Percentiles rank a stretch among this genome's conserved stretches.
Evolutionary conservation across 2,113 vertebrate species (phyloP).

Genomic region (Dicerorhinus sumatrensis): DNA sequence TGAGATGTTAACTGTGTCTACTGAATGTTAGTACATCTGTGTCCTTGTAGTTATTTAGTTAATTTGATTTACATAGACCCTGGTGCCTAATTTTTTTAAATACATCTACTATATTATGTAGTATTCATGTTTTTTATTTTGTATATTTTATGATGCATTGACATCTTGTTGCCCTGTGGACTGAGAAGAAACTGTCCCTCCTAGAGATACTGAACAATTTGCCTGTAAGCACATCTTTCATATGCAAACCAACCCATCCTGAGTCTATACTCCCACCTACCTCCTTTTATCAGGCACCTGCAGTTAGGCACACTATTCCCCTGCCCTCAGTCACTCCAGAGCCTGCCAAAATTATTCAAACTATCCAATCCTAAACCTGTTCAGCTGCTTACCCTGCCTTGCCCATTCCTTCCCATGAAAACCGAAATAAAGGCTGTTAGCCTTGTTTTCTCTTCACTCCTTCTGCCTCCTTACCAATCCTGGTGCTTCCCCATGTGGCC

Average conservation of each 20-base stretch:
- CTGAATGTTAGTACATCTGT: neutral
- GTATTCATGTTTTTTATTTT: neutral
- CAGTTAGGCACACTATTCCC: neutral
- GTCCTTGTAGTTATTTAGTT: neutral
- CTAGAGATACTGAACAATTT: neutral
- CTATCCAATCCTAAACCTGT: neutral
- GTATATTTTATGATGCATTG: neutral
- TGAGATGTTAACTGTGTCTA: neutral
- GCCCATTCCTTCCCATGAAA: neutral
- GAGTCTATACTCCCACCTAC: neutral
- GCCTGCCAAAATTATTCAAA: neutral
- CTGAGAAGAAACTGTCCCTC: neutral
- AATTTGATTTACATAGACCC: neutral
- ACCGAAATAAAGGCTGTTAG: neutral
- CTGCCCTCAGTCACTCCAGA: neutral
- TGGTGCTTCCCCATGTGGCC: neutral
- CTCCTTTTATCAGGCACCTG: neutral
- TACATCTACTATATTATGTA: neutral
- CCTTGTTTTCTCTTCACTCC: neutral
- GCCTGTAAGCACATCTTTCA: neutral
- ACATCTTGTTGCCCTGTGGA: neutral
- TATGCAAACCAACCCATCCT: neutral
- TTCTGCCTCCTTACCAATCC: neutral
- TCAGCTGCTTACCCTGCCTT: neutral
- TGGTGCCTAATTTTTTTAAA: neutral